phyloP scores from a whole-genome alignment of 2,888 invertebrate species.

The Macrosiphum euphorbiae region DNA sequence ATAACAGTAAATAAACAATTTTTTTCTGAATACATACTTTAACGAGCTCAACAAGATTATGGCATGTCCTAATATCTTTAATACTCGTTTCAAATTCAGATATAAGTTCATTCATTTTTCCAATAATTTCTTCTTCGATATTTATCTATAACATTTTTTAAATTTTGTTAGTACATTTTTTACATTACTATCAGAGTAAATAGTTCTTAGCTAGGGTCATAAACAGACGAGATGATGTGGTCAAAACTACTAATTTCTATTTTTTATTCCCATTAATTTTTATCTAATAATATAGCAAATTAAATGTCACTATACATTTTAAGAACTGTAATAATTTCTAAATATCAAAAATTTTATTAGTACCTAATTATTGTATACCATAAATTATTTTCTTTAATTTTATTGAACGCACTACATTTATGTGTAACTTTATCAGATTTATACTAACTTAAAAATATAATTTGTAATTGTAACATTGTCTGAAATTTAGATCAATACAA shows the following conservation, averaged over 20 bases:
- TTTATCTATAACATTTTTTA: background rate
- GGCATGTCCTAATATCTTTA: background rate
- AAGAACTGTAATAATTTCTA: background rate
- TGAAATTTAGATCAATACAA: background rate
- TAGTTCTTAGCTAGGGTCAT: background rate
- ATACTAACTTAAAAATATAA: background rate
- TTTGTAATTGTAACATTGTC: background rate
- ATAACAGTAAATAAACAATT: background rate
- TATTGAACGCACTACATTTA: background rate
- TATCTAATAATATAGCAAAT: background rate
- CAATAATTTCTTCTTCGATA: background rate
- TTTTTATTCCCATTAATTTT: background rate
- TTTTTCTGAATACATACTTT: conserved; percentile 31
- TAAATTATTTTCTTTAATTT: background rate
- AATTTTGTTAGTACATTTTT: background rate
- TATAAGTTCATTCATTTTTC: background rate
- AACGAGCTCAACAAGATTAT: background rate
- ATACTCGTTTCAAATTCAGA: background rate
- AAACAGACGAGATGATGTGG: background rate
- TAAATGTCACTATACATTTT: background rate
- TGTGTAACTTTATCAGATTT: background rate
- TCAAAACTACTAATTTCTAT: background rate
- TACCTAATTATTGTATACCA: background rate
- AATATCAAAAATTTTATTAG: background rate
- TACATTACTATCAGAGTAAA: background rate